These are phyloP conservation scores for Albula goreensis DNA, from an alignment of 2,113 vertebrate genomes.

Conservation along the genomic window DNA sequence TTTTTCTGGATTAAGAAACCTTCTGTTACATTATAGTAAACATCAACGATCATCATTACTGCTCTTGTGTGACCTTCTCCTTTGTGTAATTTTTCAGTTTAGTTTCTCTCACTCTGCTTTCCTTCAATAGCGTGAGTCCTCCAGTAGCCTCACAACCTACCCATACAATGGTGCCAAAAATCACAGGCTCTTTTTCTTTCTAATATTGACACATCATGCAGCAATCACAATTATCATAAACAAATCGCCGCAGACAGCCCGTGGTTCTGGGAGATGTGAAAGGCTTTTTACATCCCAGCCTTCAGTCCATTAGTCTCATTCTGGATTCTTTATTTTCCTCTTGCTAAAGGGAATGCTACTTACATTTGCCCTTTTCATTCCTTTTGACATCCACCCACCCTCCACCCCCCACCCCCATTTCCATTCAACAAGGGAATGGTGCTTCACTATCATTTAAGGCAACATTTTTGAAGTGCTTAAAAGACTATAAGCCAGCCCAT, in stretches of 20 bases:
- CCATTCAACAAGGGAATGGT: not conserved
- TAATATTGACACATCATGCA: too few relatives aligned
- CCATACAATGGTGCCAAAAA: too few relatives aligned
- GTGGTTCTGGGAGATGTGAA: not conserved
- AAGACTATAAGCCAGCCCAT: not conserved
- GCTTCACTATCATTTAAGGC: not conserved
- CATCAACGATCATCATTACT: too few relatives aligned
- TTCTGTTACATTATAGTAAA: too few relatives aligned
- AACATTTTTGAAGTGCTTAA: not conserved
- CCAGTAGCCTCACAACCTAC: too few relatives aligned
- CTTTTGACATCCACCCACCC: not conserved
- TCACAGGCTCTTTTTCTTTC: too few relatives aligned
- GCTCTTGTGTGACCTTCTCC: too few relatives aligned
- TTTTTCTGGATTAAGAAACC: too few relatives aligned
- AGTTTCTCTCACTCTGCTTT: too few relatives aligned
- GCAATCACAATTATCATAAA: not conserved
- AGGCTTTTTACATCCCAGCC: not conserved
- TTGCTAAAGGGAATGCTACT: not conserved
- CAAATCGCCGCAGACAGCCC: not conserved
- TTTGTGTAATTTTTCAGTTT: too few relatives aligned
- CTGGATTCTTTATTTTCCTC: not conserved
- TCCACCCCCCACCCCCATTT: too few relatives aligned
- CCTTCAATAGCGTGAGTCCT: too few relatives aligned
- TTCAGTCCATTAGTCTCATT: not conserved
- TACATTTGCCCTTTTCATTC: not conserved